Percentiles rank a stretch among this genome's conserved stretches.
Evolutionary conservation across 2,113 vertebrate species (phyloP).

Genomic region (Hydrolagus affinis): DNA sequence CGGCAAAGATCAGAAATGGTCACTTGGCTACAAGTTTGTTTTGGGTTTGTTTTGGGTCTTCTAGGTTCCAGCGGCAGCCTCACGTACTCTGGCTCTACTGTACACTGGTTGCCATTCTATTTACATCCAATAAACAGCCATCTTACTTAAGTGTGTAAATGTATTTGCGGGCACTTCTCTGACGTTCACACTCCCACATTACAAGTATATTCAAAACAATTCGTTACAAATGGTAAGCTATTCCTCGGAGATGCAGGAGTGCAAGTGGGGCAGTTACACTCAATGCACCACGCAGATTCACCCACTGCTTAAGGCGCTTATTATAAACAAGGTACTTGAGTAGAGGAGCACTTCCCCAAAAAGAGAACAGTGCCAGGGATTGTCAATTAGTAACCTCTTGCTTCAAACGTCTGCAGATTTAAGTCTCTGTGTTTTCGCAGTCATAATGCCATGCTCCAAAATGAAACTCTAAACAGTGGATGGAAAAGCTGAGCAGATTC

Average conservation of each 20-base stretch:
- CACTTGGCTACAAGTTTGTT: no score
- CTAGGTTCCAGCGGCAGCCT: no score
- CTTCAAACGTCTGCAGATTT: neutral
- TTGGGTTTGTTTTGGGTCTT: no score
- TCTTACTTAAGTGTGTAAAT: neutral
- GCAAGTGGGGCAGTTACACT: conserved; percentile 8
- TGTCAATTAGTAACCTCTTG: neutral
- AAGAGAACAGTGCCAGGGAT: neutral
- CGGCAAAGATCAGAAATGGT: no score
- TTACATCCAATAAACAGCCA: no score
- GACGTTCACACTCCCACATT: neutral
- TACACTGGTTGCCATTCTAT: no score
- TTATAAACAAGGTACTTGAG: conserved; percentile 15
- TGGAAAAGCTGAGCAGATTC: neutral
- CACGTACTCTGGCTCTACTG: no score
- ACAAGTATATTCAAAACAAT: neutral
- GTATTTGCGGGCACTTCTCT: neutral
- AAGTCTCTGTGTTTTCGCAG: neutral
- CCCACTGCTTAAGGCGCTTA: conserved; percentile 17
- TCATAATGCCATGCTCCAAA: neutral
- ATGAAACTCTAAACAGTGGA: neutral
- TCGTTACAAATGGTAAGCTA: conserved; percentile 9
- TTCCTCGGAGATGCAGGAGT: conserved; percentile 4
- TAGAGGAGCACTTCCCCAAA: conserved; percentile 1
- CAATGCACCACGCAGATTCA: conserved; percentile 2